Conservation (phyloP, 2,888 invertebrate genomes). For the Cabera pusaria region DNA sequence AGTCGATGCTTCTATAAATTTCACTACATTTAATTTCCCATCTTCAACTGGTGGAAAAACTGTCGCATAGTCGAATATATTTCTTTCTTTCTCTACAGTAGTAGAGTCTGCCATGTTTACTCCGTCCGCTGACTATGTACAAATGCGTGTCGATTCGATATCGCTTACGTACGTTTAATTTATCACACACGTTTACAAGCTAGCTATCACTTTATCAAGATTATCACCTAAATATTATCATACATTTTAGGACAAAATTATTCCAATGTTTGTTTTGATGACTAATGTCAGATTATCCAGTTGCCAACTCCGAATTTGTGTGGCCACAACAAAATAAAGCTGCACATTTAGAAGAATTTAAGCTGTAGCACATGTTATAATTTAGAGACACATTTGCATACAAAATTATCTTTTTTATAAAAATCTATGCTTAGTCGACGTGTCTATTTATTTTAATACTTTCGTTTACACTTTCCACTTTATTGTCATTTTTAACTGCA, state of each 20-base stretch:
- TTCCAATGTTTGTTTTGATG: slow-evolving; percentile 28
- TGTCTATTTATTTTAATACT: slow-evolving; percentile 31
- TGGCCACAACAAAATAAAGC: slow-evolving; percentile 39
- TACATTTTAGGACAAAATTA: slow-evolving; percentile 11
- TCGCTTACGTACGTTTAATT: slow-evolving; percentile 26
- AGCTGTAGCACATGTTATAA: slow-evolving; percentile 12
- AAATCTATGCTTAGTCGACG: slow-evolving; percentile 15
- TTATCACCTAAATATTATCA: slow-evolving; percentile 30
- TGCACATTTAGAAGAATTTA: slow-evolving; percentile 11
- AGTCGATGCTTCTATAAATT: slow-evolving; percentile 85
- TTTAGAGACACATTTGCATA: slow-evolving; percentile 21
- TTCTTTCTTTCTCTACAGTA: slow-evolving; percentile 24
- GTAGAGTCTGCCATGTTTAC: slow-evolving; percentile 54
- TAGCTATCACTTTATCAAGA: slow-evolving; percentile 27
- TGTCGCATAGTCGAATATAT: slow-evolving; percentile 46
- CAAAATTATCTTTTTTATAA: slow-evolving; percentile 17
- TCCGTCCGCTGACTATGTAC: slow-evolving; percentile 18
- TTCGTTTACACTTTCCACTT: slow-evolving; percentile 35
- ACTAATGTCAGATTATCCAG: slow-evolving; percentile 37
- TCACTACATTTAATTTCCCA: slow-evolving; percentile 82
- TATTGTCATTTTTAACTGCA: slow-evolving; percentile 64
- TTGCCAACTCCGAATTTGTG: slow-evolving; percentile 39
- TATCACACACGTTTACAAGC: slow-evolving; percentile 36
- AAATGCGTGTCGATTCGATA: slow-evolving; percentile 22
- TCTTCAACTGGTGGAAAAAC: slow-evolving; percentile 80